A percentile compares a stretch with the other conserved stretches of the same genome.
These are phyloP conservation scores for Stegodyphus dumicola DNA, from an alignment of 1,140 invertebrate genomes.

Conservation along the genomic window DNA sequence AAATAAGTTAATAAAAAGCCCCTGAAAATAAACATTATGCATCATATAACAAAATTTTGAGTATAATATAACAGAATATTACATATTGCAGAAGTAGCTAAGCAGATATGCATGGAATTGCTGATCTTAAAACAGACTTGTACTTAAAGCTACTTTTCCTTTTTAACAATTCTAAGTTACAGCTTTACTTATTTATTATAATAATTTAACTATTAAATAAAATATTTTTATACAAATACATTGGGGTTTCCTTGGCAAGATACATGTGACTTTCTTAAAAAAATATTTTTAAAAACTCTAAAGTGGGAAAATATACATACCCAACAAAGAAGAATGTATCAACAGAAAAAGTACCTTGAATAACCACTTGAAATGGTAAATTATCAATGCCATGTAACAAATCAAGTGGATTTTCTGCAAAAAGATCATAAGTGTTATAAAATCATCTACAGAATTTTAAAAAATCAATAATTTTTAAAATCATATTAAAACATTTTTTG, in stretches of 20 bases:
- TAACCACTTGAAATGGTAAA: constrained; percentile 46
- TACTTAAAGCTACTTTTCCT: not conserved
- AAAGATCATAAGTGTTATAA: not conserved
- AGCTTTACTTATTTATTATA: not conserved
- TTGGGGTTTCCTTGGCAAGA: no score
- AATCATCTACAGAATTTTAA: no score
- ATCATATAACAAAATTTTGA: not conserved
- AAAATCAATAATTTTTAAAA: no score
- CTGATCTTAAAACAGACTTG: not conserved
- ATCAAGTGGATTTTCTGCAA: constrained; percentile 48
- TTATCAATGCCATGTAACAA: constrained; percentile 42
- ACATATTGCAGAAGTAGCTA: not conserved
- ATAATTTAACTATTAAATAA: not conserved
- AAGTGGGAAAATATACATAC: constrained; percentile 22
- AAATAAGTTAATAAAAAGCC: constrained; percentile 60
- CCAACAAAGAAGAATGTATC: constrained; percentile 61
- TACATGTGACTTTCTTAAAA: not conserved
- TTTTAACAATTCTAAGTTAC: not conserved
- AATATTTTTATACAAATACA: not conserved
- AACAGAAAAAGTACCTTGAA: constrained; percentile 60
- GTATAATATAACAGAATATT: not conserved
- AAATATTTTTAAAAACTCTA: constrained; percentile 12
- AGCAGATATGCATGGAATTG: not conserved
- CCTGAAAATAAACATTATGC: constrained; percentile 33
- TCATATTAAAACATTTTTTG: no score